Conservation (phyloP, 2,113 vertebrate genomes). For the Cercocebus atys region DNA sequence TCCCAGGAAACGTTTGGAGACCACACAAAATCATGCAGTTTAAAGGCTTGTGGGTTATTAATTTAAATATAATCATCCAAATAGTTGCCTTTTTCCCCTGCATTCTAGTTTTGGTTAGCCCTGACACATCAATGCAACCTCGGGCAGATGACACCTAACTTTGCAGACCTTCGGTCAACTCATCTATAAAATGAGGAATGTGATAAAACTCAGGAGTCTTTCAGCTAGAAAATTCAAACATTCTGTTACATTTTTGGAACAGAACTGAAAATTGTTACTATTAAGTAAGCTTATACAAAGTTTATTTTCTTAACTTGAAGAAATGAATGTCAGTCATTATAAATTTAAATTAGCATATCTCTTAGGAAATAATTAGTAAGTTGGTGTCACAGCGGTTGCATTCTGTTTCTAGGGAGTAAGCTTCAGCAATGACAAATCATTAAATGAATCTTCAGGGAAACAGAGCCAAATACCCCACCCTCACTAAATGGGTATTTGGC, state of each 20-base stretch:
- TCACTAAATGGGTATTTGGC: constrained; percentile 36
- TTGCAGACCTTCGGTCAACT: background rate
- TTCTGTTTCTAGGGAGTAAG: constrained; percentile 21
- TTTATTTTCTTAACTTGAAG: background rate
- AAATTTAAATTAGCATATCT: background rate
- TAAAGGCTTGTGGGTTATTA: background rate
- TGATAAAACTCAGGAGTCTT: background rate
- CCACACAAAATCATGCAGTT: no score
- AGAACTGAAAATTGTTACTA: background rate
- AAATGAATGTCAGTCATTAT: background rate
- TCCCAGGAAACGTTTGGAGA: background rate
- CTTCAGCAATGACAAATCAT: background rate
- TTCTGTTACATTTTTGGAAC: background rate
- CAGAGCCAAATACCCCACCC: background rate
- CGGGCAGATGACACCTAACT: background rate
- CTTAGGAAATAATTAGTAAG: background rate
- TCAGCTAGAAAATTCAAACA: background rate
- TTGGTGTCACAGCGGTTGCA: background rate
- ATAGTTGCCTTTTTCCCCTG: background rate
- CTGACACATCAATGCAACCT: background rate
- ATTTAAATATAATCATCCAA: constrained; percentile 35
- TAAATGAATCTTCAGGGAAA: background rate
- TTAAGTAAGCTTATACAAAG: background rate
- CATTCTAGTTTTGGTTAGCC: background rate
- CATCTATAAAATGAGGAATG: background rate